phyloP scores from a whole-genome alignment of 2,888 invertebrate species.

The Xylota segnis region DNA sequence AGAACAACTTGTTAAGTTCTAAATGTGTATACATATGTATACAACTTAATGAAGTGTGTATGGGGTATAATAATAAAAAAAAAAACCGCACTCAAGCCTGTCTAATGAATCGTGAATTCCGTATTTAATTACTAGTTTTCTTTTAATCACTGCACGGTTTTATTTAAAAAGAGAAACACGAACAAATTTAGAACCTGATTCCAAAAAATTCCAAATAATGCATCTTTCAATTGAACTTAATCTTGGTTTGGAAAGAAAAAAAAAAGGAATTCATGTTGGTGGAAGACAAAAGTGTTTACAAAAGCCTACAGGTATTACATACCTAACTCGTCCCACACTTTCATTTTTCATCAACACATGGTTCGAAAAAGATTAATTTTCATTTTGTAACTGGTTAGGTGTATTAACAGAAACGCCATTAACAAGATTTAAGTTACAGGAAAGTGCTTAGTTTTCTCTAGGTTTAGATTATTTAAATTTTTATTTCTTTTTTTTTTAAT shows the following conservation, averaged over 20 bases:
- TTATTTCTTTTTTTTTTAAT: neutral
- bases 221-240: conserved; percentile 10
- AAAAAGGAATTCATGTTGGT: conserved; percentile 13
- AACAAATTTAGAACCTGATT: conserved; percentile 35
- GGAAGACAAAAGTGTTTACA: conserved; percentile 23
- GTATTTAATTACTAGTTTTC: conserved; percentile 11
- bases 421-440: neutral
- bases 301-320: conserved; percentile 7
- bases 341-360: conserved; percentile 52
- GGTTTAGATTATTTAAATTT: neutral
- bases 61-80: too few species aligned
- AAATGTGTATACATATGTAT: neutral
- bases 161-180: neutral
- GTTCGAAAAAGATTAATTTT: neutral
- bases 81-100: neutral
- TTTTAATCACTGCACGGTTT: neutral
- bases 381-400: neutral
- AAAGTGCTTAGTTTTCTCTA: conserved; percentile 2
- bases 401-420: neutral
- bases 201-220: conserved; percentile 16
- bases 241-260: neutral
- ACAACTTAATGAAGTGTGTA: neutral
- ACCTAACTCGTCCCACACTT: conserved; percentile 58
- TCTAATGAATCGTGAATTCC: neutral
- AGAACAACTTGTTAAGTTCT: conserved; percentile 1